Base-by-base conservation (phyloP, 37 sponge, comb jelly and placozoan species). In the Aplysina aerophoba region DNA sequence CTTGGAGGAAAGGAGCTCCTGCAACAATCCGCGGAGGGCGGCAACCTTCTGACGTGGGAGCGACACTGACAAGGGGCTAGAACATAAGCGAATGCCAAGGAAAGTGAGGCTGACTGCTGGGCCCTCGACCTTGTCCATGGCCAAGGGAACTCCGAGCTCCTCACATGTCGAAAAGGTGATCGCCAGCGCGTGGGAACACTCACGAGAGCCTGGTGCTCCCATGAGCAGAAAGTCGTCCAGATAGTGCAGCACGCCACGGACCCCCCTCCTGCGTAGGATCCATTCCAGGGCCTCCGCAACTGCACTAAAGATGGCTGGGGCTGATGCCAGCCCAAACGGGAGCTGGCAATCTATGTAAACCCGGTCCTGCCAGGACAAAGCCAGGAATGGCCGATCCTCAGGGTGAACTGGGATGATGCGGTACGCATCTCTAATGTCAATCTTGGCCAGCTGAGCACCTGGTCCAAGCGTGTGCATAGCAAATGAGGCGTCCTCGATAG, bases 101-200 rank as follows among this genome's bases (percentile, higher is more conserved):
- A 75, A 75, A 3, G 38, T 75, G 24, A 75, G 24, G 24, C 24
- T 24, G 19, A 54, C 11, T 25, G 22, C 22, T 15, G 78, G 78
- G 54, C 78, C 78, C 54, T 75, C 78, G 3, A 75, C n/a, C 40
- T 75, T 75, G 78, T 75, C 50, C 5, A 24, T 15, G 11, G 78
- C 78, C 21, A 75, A 22, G 78, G 78, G 78, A 24, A 75, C 78
- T 21, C 78, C 78, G 53, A 75, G 53, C 78, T 75, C 78, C 40
- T 31, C 22, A 21, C 78, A 75, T 1, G 24, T 21, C 15, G 17
- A 44, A 25, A 75, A 25, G 6, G 78, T 40, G 37, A 40, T 75
- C 24, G 1, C 50, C 78, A 75, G 44, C 2, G 53, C 78, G 3
- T 75, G 22, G 53, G 22, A 12, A 75, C 78, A 75, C 53, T 75